phyloP scores from a whole-genome alignment of 2,113 vertebrate genomes.

The Thryonomys swinderianus region DNA sequence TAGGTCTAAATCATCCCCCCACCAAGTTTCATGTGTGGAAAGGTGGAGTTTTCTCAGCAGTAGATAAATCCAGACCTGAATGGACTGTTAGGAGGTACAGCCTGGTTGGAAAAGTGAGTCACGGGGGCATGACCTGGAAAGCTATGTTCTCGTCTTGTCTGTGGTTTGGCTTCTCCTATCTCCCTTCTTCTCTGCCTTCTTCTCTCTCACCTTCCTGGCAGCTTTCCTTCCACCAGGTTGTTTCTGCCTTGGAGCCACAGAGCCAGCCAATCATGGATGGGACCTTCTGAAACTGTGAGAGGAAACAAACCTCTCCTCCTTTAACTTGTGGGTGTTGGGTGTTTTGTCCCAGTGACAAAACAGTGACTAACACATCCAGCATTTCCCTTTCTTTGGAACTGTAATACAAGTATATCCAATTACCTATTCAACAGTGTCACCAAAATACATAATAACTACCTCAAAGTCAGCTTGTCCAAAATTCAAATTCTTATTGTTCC shows the following conservation, averaged over 20 bases:
- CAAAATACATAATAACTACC: neutral
- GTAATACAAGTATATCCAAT: neutral
- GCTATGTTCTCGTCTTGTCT: neutral
- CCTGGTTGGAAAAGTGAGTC: neutral
- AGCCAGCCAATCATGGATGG: too few species aligned
- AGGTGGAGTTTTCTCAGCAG: neutral
- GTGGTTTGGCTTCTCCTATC: neutral
- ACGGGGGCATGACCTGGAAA: neutral
- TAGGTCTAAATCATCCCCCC: too few species aligned
- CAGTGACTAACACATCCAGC: neutral
- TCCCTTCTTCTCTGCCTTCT: neutral
- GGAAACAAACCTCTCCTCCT: neutral
- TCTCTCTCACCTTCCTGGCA: neutral
- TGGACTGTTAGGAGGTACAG: neutral
- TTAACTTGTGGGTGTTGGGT: neutral
- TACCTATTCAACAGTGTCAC: neutral
- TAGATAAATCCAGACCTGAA: neutral
- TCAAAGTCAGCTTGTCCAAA: neutral
- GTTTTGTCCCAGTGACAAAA: neutral
- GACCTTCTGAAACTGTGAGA: neutral
- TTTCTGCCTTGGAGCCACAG: neutral
- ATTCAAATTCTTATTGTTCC: neutral
- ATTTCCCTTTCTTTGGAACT: neutral
- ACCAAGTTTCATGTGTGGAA: neutral
- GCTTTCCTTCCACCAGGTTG: neutral